Evolutionary conservation across 2,797 vertebrate genomes (phyloP), one percentile per base, ranked within the genome.

Genomic region (Clarias fuscus): DNA sequence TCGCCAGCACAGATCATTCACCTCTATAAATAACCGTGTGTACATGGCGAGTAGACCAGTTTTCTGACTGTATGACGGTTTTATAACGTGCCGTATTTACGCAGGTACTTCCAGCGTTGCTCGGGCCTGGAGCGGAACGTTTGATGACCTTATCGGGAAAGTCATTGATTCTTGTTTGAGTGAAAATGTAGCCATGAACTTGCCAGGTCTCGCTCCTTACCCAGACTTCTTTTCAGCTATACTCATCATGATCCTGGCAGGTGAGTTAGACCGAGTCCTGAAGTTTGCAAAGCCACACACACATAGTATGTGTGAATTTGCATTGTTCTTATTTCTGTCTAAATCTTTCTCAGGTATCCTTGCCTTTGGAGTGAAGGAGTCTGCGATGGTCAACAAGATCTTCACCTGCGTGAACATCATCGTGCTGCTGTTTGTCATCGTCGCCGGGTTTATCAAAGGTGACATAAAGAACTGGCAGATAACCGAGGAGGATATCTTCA

Each of bases 21-120:
- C 68, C 4, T 15, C 10, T 61, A 8, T 33, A 71, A 85, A 82
- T 68, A 64, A 24, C 7, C 2, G 48, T 71, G 37, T 10, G 22
- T 14, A 24, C 2, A 17, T 62, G 67, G 22, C 70, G 62, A 7
- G 20, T 68, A 7, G 30, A 40, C 11, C 11, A 0, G 48, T 58
- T 11, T 30, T 53, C 5, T 53, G 22, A 43, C 22, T 22, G 65
- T 30, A 22, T 62, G 76, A 86, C 62, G 33, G 62, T 48, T 84
- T 84, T 85, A 83, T 76, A 59, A 84, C 17, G 0, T 33, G 14
- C 24, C 72, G 33, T 79, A 15, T 76, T 56, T 67, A 3, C 2
- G 7, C 90, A 98, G 97, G 97, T 18, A 96, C 97, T 0, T 96
- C 97, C 22, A 97, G 97, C 0, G 95, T 98, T 3, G 96, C 96